A percentile compares a stretch with the other conserved stretches of the same genome.
Conservation (phyloP, 2,113 vertebrate species). For the Sinocyclocheilus grahami region DNA sequence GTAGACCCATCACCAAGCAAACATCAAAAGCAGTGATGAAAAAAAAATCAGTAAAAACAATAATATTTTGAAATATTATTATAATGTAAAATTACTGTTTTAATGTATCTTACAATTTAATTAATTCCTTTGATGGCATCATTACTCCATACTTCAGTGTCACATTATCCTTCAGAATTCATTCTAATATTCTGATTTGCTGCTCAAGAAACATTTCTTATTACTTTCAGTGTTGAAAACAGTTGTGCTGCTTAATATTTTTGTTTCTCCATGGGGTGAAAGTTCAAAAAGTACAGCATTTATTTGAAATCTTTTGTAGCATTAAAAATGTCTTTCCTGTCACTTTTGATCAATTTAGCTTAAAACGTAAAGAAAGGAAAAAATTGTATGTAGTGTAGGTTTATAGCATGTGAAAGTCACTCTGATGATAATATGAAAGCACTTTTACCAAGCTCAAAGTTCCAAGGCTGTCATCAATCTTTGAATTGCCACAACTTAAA, state of each 20-base stretch:
- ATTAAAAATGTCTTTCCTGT: too few relatives aligned
- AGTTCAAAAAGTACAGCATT: too few relatives aligned
- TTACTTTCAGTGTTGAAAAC: too few relatives aligned
- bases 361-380: too few relatives aligned
- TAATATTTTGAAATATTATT: background rate
- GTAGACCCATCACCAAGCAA: background rate
- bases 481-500: background rate
- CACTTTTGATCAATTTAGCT: too few relatives aligned
- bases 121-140: background rate
- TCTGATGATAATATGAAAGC: background rate
- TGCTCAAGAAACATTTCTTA: too few relatives aligned
- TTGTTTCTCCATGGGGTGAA: too few relatives aligned
- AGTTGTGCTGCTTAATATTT: too few relatives aligned
- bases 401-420: background rate
- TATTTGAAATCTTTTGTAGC: too few relatives aligned
- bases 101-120: background rate
- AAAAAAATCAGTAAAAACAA: background rate
- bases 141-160: too few relatives aligned
- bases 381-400: background rate
- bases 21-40: background rate
- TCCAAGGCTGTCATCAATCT: background rate
- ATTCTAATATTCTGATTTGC: background rate
- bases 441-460: background rate
- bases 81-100: background rate
- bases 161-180: too few relatives aligned